A percentile compares a stretch with the other conserved stretches of the same genome.
Evolutionary conservation across 1,140 invertebrate species (phyloP).

Genomic region (Leptopilina clavipes): DNA sequence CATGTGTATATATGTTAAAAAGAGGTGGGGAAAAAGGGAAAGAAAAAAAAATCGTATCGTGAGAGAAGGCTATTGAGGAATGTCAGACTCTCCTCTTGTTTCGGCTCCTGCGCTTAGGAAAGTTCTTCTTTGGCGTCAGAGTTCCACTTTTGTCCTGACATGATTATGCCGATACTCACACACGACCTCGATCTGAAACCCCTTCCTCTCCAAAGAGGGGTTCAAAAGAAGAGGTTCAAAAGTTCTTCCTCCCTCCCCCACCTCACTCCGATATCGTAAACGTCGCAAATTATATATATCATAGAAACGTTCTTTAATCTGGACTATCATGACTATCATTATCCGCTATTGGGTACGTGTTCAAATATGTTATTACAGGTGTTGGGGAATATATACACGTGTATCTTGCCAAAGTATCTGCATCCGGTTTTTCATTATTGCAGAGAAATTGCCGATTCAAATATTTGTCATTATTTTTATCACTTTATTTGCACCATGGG

Average conservation of each 20-base stretch:
- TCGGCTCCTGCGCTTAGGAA: slow-evolving; percentile 14
- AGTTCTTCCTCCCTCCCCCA: no score
- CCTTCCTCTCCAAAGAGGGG: not conserved
- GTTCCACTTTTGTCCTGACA: slow-evolving; percentile 25
- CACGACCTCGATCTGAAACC: slow-evolving; percentile 1
- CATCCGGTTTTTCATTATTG: slow-evolving; percentile 7
- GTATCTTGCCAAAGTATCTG: not conserved
- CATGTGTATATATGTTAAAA: not conserved
- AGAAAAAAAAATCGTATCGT: slow-evolving; percentile 7
- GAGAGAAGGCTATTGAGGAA: slow-evolving; percentile 20
- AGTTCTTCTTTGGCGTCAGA: slow-evolving; percentile 17
- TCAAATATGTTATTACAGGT: slow-evolving; percentile 33
- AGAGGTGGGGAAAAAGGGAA: no score
- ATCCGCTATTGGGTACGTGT: slow-evolving; percentile 20
- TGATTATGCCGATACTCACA: not conserved
- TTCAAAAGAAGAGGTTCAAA: not conserved
- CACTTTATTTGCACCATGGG: not conserved
- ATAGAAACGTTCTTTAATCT: slow-evolving; percentile 24
- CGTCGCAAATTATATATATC: not conserved
- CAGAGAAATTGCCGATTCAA: no score
- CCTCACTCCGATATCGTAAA: not conserved
- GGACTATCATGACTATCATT: slow-evolving; percentile 32
- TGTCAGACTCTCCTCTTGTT: not conserved
- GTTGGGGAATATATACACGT: not conserved
- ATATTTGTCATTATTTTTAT: not conserved